Evolutionary conservation across 2,797 vertebrate genomes (phyloP).

Genomic region (Falco novaeseelandiae): DNA sequence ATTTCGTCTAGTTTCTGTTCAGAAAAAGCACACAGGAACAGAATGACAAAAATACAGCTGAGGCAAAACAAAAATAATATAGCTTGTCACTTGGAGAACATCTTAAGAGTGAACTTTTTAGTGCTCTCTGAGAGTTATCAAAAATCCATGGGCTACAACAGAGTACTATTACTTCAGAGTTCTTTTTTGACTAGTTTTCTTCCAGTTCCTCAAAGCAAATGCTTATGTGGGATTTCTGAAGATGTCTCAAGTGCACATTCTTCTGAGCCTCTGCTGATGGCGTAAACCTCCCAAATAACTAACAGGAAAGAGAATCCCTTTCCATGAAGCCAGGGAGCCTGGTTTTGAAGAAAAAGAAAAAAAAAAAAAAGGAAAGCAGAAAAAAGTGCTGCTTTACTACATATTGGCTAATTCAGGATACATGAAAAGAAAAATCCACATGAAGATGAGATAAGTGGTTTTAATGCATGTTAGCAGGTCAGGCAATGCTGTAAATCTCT

Average conservation of each 20-base stretch:
- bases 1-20: slow-evolving; percentile 1
- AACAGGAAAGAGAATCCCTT: background rate
- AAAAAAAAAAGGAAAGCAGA: fast-evolving
- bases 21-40: background rate
- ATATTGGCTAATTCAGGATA: background rate
- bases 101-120: background rate
- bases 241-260: background rate
- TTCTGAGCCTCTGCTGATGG: background rate
- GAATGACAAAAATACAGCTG: background rate
- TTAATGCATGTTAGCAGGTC: slow-evolving; percentile 41
- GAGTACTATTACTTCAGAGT: background rate
- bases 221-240: background rate
- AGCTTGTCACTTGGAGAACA: background rate
- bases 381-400: background rate
- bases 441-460: background rate
- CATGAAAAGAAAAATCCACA: background rate
- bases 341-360: fast-evolving
- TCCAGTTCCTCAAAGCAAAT: background rate
- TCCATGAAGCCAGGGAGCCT: background rate
- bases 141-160: background rate
- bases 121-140: background rate
- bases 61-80: background rate
- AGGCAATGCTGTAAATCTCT: background rate
- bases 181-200: background rate
- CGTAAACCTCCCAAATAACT: background rate